phyloP scores from a whole-genome alignment of 2,797 vertebrate species.

The Taenioides sp. region DNA sequence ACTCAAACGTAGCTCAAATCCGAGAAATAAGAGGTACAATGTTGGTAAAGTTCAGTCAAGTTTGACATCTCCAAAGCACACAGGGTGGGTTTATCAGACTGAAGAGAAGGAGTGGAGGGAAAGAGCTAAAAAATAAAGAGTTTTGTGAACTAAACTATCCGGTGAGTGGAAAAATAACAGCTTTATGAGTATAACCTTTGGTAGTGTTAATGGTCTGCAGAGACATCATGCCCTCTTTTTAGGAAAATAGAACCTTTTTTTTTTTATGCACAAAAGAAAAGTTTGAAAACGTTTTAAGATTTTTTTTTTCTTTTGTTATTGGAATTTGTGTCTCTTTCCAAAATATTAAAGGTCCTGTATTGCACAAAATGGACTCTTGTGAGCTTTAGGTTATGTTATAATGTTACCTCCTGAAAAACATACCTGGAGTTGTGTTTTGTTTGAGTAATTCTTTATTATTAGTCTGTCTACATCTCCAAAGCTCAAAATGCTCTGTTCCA shows the following conservation, averaged over 20 bases:
- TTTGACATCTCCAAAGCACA: background rate
- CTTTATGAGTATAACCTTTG: slow-evolving; percentile 6
- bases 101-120: background rate
- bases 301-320: background rate
- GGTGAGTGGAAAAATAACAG: background rate
- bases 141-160: background rate
- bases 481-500: too few relatives aligned
- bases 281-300: background rate
- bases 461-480: too few relatives aligned
- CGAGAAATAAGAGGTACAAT: background rate
- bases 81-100: background rate
- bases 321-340: too few relatives aligned
- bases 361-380: too few relatives aligned
- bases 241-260: background rate
- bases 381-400: too few relatives aligned
- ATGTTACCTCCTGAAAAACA: too few relatives aligned
- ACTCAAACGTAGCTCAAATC: background rate
- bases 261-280: background rate
- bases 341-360: too few relatives aligned
- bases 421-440: too few relatives aligned
- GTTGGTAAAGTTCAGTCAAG: background rate
- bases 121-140: background rate
- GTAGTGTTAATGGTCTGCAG: background rate
- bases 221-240: background rate
- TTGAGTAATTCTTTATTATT: too few relatives aligned